Conservation (phyloP, 2,888 invertebrate species). For the Dynastes hyllus region DNA sequence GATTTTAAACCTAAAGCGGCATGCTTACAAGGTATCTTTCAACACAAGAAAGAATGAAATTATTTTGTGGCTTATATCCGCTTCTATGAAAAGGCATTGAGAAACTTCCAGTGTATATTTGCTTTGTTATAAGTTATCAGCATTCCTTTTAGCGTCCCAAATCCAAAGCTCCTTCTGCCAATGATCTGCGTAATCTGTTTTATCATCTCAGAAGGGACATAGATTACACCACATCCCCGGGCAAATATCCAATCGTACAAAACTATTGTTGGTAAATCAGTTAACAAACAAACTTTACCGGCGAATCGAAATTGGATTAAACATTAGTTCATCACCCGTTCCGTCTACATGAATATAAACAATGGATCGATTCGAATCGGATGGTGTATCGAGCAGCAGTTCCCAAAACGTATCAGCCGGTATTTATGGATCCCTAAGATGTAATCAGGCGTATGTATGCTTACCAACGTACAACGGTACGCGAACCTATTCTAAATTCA, state of each 20-base stretch:
- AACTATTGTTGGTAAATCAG: not conserved
- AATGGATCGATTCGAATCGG: conserved; percentile 4
- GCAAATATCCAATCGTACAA: not conserved
- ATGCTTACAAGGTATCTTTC: no score
- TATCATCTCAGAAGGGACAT: no score
- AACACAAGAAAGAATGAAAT: no score
- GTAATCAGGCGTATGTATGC: not conserved
- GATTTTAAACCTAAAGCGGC: no score
- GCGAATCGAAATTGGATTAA: not conserved
- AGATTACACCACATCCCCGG: no score
- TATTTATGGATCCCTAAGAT: conserved; percentile 27
- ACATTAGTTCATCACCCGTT: not conserved
- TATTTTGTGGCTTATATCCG: no score
- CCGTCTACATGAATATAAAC: not conserved
- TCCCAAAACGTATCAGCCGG: conserved; percentile 4
- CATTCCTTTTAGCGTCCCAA: no score
- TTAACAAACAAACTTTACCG: conserved; percentile 5
- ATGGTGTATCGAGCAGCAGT: not conserved
- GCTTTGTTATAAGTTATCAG: no score
- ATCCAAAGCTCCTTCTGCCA: no score
- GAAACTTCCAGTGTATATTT: no score
- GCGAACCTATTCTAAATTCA: conserved; percentile 6
- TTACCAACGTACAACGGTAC: not conserved
- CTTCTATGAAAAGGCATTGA: no score
- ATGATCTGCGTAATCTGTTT: no score